These are phyloP conservation scores for Natator depressus DNA, from an alignment of 2,113 vertebrate species.

Conservation along the genomic window DNA sequence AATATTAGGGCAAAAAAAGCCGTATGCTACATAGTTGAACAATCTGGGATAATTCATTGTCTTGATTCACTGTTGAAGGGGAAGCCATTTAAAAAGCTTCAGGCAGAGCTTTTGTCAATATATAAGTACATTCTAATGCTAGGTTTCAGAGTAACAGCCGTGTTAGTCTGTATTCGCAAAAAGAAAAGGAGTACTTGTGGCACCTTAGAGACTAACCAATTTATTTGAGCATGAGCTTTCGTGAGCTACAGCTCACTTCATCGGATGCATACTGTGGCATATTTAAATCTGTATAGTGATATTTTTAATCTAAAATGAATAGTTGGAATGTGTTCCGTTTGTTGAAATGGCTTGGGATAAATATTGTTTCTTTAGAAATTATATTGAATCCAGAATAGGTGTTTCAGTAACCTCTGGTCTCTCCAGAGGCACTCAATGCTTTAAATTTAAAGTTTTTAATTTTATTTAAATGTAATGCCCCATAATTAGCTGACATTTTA, in stretches of 20 bases:
- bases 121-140: background rate
- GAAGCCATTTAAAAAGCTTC: background rate
- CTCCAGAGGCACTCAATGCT: background rate
- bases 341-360: background rate
- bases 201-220: no score
- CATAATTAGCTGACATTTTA: background rate
- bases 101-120: background rate
- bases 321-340: background rate
- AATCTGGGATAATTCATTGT: fast-evolving
- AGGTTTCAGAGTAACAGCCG: no score
- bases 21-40: background rate
- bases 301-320: background rate
- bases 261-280: no score
- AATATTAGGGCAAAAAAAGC: background rate
- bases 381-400: background rate
- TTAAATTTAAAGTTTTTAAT: background rate
- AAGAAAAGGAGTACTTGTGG: no score
- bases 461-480: background rate
- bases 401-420: fast-evolving
- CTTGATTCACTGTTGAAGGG: background rate
- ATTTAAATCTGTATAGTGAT: background rate
- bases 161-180: no score
- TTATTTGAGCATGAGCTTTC: no score
- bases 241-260: no score
- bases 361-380: background rate